Evolutionary conservation across 2,888 invertebrate genomes (phyloP), one percentile per base, ranked within the genome.

Genomic region (Sinodicranocentrus sp.): DNA sequence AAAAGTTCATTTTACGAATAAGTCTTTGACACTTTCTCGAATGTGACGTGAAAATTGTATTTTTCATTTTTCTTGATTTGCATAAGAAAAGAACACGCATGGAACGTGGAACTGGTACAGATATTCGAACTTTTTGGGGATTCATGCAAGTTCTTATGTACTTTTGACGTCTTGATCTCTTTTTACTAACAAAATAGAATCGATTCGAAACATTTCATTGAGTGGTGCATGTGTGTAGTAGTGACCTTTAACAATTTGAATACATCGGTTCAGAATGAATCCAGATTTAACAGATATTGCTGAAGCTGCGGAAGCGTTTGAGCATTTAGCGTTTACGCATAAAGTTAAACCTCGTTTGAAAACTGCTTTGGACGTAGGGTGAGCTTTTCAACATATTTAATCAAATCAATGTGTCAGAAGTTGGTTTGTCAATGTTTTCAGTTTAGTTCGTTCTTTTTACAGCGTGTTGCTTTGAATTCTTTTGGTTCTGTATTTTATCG

Each of bases 261-360:
- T 39, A 39, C 5, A 8, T 39, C 39, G 6, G 5, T 5, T 39
- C 39, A 39, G 5, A 39, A 39, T 57, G 57, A 25, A 57, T 25
- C 23, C 23, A 2, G 25, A 25, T 57, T 1, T 57, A 2, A n/a
- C 23, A 13, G 68, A 44, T 6, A 10, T 44, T 33, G 23, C 1
- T 57, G 68, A 48, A 2, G 25, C 19, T 33, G 54, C 15, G 0
- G 80, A 75, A 5, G 73, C 75, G 0, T 72, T 23, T 19, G 79
- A 79, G 54, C 79, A 52, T 15, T 19, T 79, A 33, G 71, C 73
- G 19, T 65, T 57, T 52, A 19, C 59, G 13, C 65, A 73, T 21
- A 72, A 80, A 25, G 19, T 76, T 1, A 77, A 65, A 25, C 54
- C 67, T 15, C 71, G 77, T 15, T 33, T 83, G 26, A 77, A 71